Evolutionary conservation across 2,797 vertebrate genomes (phyloP).

Genomic region (Aldrovandia affinis): DNA sequence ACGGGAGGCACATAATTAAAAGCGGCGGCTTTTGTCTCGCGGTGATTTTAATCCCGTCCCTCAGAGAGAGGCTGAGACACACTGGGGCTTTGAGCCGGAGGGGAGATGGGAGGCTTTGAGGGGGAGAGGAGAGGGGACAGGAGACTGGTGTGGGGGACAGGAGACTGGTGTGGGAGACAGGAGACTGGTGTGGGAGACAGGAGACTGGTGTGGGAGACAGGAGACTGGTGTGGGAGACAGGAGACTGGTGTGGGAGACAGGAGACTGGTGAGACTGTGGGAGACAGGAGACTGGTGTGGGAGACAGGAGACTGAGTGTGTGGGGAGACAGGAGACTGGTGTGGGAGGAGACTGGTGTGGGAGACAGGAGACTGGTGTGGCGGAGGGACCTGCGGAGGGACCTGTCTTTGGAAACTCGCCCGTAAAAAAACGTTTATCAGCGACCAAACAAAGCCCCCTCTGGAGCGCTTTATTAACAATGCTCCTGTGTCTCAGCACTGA

Average conservation of each 20-base stretch:
- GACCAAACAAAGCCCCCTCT: neutral
- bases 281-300: no score
- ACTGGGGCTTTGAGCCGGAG: neutral
- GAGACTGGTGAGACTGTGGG: no score
- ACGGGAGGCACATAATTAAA: constrained; percentile 50
- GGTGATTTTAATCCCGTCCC: constrained; percentile 31
- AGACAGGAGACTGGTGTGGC: neutral
- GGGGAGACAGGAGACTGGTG: no score
- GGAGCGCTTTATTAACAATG: neutral
- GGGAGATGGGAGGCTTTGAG: neutral
- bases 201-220: no score
- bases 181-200: no score
- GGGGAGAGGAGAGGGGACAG: no score
- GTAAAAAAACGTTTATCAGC: neutral
- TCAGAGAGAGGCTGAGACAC: constrained; percentile 19
- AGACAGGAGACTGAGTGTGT: no score
- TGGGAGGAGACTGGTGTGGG: neutral
- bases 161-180: no score
- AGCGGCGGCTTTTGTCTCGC: constrained; percentile 35
- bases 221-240: no score
- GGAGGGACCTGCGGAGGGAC: neutral
- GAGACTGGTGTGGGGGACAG: no score
- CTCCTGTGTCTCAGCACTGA: neutral
- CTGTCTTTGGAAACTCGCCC: neutral
- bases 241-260: no score